These are phyloP conservation scores for Bombus vancouverensis DNA, from an alignment of 1,140 invertebrate species.

Conservation along the genomic window DNA sequence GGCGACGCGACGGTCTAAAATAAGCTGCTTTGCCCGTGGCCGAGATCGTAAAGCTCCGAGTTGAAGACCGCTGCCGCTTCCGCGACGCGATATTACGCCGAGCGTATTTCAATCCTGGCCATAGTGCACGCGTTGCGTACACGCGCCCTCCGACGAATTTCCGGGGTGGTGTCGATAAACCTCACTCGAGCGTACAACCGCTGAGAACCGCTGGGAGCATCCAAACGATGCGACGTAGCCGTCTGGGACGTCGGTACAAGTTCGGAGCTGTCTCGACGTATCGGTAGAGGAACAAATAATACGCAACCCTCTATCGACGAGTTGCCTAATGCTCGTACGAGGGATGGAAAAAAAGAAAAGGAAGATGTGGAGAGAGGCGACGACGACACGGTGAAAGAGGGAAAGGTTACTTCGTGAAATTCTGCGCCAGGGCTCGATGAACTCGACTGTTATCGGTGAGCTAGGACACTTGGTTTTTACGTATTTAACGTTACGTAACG, in stretches of 20 bases:
- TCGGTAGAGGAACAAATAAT: slow-evolving; percentile 27
- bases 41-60: slow-evolving; percentile 39
- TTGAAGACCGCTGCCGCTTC: slow-evolving; percentile 38
- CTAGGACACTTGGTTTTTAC: too few species aligned
- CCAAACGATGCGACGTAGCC: not conserved
- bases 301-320: slow-evolving; percentile 25
- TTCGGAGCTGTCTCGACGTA: slow-evolving; percentile 54
- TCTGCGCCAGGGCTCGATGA: too few species aligned
- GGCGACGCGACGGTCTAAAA: slow-evolving; percentile 37
- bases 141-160: not conserved
- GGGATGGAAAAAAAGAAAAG: not conserved
- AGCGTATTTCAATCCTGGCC: slow-evolving; percentile 13
- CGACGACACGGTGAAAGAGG: too few species aligned
- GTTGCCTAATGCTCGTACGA: not conserved
- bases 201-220: slow-evolving; percentile 25
- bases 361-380: not conserved
- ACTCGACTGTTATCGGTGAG: too few species aligned
- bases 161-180: slow-evolving; percentile 1
- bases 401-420: not conserved
- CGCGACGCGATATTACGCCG: slow-evolving; percentile 18
- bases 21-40: slow-evolving; percentile 49
- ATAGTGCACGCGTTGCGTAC: not conserved
- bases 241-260: slow-evolving; percentile 44
- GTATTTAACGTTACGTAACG: too few species aligned
- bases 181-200: not conserved